Evolutionary conservation across 2,888 invertebrate species (phyloP), one percentile per base, ranked within the genome.

Genomic region (Notodonta ziczac): DNA sequence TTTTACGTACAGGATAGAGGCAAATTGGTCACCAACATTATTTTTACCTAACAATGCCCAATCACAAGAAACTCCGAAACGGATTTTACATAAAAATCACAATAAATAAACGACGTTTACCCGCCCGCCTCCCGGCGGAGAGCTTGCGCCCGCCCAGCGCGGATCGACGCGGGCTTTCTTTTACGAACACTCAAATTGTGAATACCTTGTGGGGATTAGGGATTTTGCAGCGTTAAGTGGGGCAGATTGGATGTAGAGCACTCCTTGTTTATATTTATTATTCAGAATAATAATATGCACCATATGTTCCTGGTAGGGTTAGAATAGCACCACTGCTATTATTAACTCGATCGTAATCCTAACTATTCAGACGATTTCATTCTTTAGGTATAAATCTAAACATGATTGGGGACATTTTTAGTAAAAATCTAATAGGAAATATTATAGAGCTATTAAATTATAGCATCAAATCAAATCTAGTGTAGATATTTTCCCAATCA

Each of bases 121-220:
- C 50, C 53, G 13, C 1, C 8, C 40, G 1, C 50, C 73, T 69
- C 48, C 72, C 73, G 12, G 71, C 74, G 61, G 61, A 60, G 52
- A 69, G 67, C 53, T 60, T 59, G 52, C 60, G 66, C 66, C 64
- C 77, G 76, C 78, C 81, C 61, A 14, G 60, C 61, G 58, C 72
- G 72, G 69, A 78, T 79, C 71, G 66, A 67, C 70, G 77, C 74
- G 68, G 58, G 63, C 68, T 69, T 84, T 80, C 76, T 78, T 78
- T 78, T 77, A 71, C 72, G 75, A 70, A 69, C 68, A 69, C 66
- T 69, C 72, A 74, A 77, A 81, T 80, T 73, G 73, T 71, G 74
- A 71, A 81, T 78, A 76, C 74, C 77, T 81, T 76, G 62, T 70
- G 80, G 69, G 77, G 78, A 74, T 80, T 72, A 71, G 80, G 80